phyloP scores from a whole-genome alignment of 2,113 vertebrate species.

The Boleophthalmus pectinirostris region DNA sequence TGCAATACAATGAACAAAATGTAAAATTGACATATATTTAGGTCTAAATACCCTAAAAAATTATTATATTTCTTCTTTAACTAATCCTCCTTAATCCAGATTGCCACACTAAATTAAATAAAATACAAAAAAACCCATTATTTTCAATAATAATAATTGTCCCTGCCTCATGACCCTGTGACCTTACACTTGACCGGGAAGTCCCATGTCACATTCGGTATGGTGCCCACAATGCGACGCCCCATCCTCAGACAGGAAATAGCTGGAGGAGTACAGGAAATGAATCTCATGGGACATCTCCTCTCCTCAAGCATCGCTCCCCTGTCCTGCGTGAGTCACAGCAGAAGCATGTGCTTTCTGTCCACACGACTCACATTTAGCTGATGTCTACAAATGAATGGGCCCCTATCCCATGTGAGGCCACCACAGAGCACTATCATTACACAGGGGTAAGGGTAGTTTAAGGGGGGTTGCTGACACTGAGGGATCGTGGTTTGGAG shows the following conservation, averaged over 20 bases:
- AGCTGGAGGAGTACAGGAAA: conserved; percentile 48
- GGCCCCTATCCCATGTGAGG: conserved; percentile 44
- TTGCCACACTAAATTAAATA: not conserved
- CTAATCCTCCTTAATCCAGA: not conserved
- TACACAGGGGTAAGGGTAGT: conserved; percentile 37
- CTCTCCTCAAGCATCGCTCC: conserved; percentile 61
- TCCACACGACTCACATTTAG: conserved; percentile 43
- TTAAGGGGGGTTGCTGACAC: conserved; percentile 4
- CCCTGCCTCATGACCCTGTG: not conserved
- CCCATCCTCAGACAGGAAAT: conserved; percentile 64
- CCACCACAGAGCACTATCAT: conserved; percentile 46
- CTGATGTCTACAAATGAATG: conserved; percentile 62
- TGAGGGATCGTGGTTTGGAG: conserved; percentile 22
- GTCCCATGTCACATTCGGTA: conserved; percentile 51
- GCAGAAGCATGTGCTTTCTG: conserved; percentile 58
- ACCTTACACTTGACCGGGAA: conserved; percentile 10
- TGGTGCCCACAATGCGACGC: conserved; percentile 34
- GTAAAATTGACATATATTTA: too few relatives aligned
- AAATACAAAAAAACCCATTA: not conserved
- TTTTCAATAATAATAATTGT: not conserved
- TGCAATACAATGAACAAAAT: too few relatives aligned
- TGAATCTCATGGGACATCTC: conserved; percentile 53
- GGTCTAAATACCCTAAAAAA: too few relatives aligned
- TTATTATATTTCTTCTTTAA: not conserved
- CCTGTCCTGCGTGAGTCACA: conserved; percentile 61